Evolutionary conservation across 2,888 invertebrate genomes (phyloP), one percentile per base, ranked within the genome.

Genomic region (Caenorhabditis wallacei): DNA sequence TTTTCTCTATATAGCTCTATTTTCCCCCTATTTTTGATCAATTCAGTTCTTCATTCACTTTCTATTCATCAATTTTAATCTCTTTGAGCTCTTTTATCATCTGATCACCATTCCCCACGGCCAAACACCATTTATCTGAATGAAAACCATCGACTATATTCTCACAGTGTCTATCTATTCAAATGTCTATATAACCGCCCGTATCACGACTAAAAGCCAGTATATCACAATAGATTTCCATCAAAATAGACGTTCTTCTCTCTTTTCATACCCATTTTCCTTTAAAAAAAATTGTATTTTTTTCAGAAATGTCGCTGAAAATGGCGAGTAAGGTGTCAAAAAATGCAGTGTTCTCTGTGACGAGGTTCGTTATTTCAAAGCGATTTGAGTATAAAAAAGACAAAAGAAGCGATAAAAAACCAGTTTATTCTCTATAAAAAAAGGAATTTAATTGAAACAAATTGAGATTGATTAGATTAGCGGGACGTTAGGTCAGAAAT

Each of bases 271-370:
- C n/a, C n/a, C n/a, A n/a, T n/a, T 66, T 37, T 48, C 7, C 22
- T 20, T 35, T 26, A 2, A 1, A 26, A n/a, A 18, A 7, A 16
- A 35, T 40, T 26, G n/a, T 51, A 11, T 18, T 53, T 72, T 71
- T 48, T 48, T 8, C 37, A 68, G 26, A 66, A 30, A 69, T 69
- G 78, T 78, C 78, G 16, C 54, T 78, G 46, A 69, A 76, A 68
- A 43, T 76, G 51, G 76, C 66, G 22, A 56, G 48, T 1, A 37
- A 69, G 35, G 40, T 69, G 48, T 56, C 69, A 3, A 76, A 69
- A 30, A 51, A 26, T 10, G 26, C 61, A 0, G 69, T 43, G 8
- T 18, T 66, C 53, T 61, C 48, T 4, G 30, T 57, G 53, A 20
- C 78, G n/a, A 78, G 78, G 78, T 30, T 30, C 30, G 30, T 30